Evolutionary conservation across 2,113 vertebrate genomes (phyloP), one percentile per base, ranked within the genome.

Genomic region (Hylia prasina): DNA sequence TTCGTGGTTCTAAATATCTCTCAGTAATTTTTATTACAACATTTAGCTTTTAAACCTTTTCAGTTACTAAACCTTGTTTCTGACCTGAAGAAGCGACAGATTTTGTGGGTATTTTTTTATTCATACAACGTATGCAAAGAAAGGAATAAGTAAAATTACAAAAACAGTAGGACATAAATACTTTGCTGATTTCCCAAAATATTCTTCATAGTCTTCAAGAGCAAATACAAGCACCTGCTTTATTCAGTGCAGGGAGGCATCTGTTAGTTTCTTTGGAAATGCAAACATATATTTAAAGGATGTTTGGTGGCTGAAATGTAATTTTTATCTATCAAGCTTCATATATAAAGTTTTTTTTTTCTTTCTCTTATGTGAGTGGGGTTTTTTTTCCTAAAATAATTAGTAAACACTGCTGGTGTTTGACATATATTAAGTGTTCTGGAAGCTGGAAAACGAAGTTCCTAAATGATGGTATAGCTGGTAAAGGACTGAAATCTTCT

Each of bases 91-190:
- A 40, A 24, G 35, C 12, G 4, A 31, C 8, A 13, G 4, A 3
- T 19, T 50, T 47, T 75, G 11, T 28, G 30, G 2, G 2, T 40
- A 2, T 17, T 21, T 83, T 78, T 63, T 79, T 76, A 33, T 24
- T 40, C 19, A 13, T 9, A 53, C 6, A 15, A 7, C 0, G 0
- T 45, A 31, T 13, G 13, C 4, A 39, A 65, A 69, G 13, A 50
- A 73, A 61, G 57, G 9, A 42, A 68, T 57, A 58, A 69, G 44
- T 25, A 7, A 8, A 44, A 71, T 8, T 57, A 19, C 40, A 61
- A 53, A 85, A 87, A 1, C 10, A 42, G 5, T 23, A 25, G 11
- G 27, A 4, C 4, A 25, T 50, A 51, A 20, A 45, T 20, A 60
- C 15, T 47, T 20, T 14, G 13, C 19, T 71, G 12, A 12, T 82